phyloP scores from a whole-genome alignment of 2,888 invertebrate genomes.

The Lottia gigantea region DNA sequence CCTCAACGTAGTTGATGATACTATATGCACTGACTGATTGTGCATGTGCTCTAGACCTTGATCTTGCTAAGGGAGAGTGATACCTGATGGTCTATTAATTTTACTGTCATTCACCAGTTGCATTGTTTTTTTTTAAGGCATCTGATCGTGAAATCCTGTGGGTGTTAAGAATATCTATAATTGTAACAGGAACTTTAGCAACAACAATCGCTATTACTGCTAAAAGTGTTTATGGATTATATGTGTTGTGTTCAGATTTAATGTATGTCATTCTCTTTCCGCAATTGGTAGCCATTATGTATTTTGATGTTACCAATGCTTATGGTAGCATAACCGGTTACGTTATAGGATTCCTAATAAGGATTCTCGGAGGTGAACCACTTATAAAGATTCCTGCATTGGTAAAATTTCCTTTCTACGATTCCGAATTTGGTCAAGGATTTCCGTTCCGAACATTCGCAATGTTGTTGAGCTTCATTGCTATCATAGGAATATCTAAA shows the following conservation, averaged over 20 bases:
- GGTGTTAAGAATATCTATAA: conserved; percentile 41
- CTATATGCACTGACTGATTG: too few species aligned
- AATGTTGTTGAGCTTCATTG: not conserved
- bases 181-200: conserved; percentile 36
- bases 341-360: not conserved
- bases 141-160: conserved; percentile 42
- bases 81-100: too few species aligned
- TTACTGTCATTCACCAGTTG: too few species aligned
- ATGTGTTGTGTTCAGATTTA: conserved; percentile 44
- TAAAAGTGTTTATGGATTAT: conserved; percentile 44
- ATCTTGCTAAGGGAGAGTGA: too few species aligned
- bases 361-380: not conserved
- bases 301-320: conserved; percentile 21
- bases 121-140: conserved; percentile 33
- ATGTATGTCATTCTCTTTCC: conserved; percentile 51
- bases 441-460: not conserved
- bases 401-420: not conserved
- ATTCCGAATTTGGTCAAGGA: not conserved
- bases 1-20: too few species aligned
- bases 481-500: not conserved
- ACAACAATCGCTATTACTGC: conserved; percentile 40
- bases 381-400: not conserved
- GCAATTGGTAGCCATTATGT: conserved; percentile 45
- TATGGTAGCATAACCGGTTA: not conserved
- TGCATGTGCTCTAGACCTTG: too few species aligned